Evolutionary conservation across 2,113 vertebrate genomes (phyloP).

Genomic region (Heliornis fulica): DNA sequence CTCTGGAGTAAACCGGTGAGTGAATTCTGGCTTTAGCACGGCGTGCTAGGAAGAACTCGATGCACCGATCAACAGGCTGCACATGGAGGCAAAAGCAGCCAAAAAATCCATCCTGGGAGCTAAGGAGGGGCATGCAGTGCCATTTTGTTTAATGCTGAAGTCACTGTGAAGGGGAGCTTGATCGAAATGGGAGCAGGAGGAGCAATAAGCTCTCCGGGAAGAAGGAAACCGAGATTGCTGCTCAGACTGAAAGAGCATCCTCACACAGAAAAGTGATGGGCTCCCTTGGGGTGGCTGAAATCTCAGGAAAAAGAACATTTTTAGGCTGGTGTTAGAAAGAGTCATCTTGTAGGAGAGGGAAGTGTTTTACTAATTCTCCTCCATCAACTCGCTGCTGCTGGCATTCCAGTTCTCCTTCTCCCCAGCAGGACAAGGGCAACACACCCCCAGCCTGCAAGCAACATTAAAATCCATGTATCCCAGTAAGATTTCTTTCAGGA

Average conservation of each 20-base stretch:
- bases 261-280: fast-evolving
- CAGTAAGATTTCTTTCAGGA: not conserved
- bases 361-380: not conserved
- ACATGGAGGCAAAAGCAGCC: not conserved
- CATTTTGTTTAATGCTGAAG: not conserved
- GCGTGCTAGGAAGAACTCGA: fast-evolving
- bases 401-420: not conserved
- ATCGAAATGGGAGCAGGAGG: not conserved
- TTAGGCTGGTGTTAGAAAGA: not conserved
- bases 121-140: not conserved
- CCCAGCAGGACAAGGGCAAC: not conserved
- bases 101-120: not conserved
- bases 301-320: not conserved
- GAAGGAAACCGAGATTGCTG: not conserved
- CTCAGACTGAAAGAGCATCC: not conserved
- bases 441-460: not conserved
- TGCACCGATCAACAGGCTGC: not conserved
- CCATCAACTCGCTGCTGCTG: not conserved
- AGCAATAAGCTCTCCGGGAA: not conserved
- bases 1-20: not conserved
- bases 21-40: not conserved
- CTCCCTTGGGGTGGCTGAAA: not conserved
- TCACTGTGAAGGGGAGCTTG: not conserved
- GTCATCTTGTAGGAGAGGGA: not conserved
- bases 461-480: not conserved